Evolutionary conservation across 2,113 vertebrate species (phyloP).

Genomic region (Lepus timidus): DNA sequence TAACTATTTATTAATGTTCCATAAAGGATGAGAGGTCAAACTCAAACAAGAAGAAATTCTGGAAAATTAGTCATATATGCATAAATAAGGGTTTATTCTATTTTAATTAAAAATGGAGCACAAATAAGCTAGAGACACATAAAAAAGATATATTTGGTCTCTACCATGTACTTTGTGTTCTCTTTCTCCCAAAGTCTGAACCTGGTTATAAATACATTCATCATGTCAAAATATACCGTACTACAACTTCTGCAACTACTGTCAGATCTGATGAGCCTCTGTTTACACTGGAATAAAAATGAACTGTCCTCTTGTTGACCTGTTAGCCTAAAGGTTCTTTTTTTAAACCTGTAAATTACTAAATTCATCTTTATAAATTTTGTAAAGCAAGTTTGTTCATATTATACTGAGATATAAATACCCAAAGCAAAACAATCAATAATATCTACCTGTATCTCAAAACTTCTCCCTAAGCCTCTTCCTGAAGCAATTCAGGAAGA

Average conservation of each 20-base stretch:
- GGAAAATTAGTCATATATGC: not conserved
- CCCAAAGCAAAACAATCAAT: not conserved
- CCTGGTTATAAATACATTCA: not conserved
- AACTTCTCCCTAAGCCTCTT: not conserved
- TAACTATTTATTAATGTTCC: constrained; percentile 8
- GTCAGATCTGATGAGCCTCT: not conserved
- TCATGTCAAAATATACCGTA: not conserved
- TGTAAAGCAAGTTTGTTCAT: not conserved
- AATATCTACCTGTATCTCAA: not conserved
- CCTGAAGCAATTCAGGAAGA: not conserved
- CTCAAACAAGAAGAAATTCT: not conserved
- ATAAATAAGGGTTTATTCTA: not conserved
- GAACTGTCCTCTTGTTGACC: not conserved
- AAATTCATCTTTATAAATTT: not conserved
- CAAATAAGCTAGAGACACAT: not conserved
- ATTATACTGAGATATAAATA: not conserved
- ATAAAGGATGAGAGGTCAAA: not conserved
- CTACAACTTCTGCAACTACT: not conserved
- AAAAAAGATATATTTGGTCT: not conserved
- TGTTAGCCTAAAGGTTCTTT: not conserved
- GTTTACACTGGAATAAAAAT: not conserved
- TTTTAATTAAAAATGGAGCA: constrained; percentile 13
- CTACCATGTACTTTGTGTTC: not conserved
- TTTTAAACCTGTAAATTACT: not conserved
- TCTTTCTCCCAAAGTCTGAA: constrained; percentile 3